These are phyloP conservation scores for Eulemur albifrons DNA, from an alignment of 2,797 vertebrate genomes.

Conservation along the genomic window DNA sequence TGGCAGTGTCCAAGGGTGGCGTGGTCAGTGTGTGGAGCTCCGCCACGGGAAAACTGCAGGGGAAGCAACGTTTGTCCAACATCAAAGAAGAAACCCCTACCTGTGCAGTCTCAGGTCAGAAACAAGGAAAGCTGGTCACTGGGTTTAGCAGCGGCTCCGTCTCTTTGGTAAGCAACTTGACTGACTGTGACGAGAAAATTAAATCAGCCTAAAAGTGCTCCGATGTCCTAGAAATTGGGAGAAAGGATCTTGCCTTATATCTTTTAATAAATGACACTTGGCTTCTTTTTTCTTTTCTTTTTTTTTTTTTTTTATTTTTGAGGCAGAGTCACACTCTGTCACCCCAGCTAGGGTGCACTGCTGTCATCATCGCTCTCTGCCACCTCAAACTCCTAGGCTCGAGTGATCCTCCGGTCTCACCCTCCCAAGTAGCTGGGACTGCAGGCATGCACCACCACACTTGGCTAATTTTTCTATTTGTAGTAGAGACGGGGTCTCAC, in stretches of 20 bases:
- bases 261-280: neutral
- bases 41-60: conserved; percentile 31
- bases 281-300: neutral
- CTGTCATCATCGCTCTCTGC: too few relatives aligned
- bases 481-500: too few relatives aligned
- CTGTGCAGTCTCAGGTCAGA: conserved; percentile 75
- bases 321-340: too few relatives aligned
- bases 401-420: too few relatives aligned
- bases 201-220: neutral
- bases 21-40: conserved; percentile 80
- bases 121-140: conserved; percentile 79
- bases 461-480: too few relatives aligned
- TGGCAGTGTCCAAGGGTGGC: conserved; percentile 77
- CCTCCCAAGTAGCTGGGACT: too few relatives aligned
- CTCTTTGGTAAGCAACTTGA: conserved; percentile 46
- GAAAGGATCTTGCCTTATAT: neutral
- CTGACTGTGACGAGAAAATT: accelerated
- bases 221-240: neutral
- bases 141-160: conserved; percentile 82
- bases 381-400: too few relatives aligned
- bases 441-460: too few relatives aligned
- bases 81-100: conserved; percentile 53
- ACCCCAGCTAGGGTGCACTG: too few relatives aligned
- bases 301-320: too few relatives aligned
- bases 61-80: conserved; percentile 64